Conservation (phyloP, 2,797 vertebrate genomes). For the Acrocephalus scirpaceus region DNA sequence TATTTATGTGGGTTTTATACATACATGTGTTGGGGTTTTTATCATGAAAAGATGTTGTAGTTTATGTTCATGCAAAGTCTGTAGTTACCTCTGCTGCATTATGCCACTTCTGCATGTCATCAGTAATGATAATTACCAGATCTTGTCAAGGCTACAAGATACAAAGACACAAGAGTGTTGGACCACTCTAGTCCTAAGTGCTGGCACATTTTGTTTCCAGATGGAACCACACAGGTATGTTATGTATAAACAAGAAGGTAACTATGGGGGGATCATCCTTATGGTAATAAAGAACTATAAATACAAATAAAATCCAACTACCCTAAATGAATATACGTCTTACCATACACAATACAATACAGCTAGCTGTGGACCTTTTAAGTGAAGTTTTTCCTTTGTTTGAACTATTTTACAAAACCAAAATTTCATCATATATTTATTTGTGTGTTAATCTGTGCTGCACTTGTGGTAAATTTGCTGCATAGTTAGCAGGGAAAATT, state of each 20-base stretch:
- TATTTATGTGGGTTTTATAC: not conserved
- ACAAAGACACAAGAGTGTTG: not conserved
- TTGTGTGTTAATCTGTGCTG: not conserved
- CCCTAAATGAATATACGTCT: not conserved
- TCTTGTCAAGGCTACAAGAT: not conserved
- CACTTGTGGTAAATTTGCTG: not conserved
- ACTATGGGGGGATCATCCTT: not conserved
- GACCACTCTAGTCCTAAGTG: not conserved
- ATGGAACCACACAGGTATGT: not conserved
- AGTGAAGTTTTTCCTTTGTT: not conserved
- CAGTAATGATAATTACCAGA: not conserved
- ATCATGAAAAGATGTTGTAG: not conserved
- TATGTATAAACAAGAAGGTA: not conserved
- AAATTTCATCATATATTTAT: not conserved
- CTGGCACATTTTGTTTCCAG: not conserved
- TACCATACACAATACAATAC: not conserved
- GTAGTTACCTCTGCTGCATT: not conserved
- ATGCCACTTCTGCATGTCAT: not conserved
- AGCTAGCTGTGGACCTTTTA: not conserved
- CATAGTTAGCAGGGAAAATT: not conserved
- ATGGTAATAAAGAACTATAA: not conserved
- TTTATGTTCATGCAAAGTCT: not conserved
- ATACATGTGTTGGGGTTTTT: fast-evolving
- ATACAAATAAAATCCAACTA: not conserved
- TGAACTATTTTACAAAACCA: not conserved